Conservation (phyloP, 1,140 invertebrate genomes). For the Lysiphlebus fabarum region DNA sequence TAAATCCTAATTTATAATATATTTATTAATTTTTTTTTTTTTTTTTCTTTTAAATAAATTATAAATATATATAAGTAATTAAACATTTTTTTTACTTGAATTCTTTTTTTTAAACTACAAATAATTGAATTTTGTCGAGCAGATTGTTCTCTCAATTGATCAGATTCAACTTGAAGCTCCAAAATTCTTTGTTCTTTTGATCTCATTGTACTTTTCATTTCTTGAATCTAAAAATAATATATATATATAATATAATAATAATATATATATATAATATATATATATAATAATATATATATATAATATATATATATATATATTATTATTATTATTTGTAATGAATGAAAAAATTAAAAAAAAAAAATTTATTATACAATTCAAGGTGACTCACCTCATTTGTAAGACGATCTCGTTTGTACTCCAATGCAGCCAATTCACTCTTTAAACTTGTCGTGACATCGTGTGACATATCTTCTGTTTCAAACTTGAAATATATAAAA, state of each 20-base stretch:
- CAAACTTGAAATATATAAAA: conserved; percentile 50
- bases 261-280: no score
- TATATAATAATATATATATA: no score
- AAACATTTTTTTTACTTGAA: conserved; percentile 55
- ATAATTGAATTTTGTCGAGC: conserved; percentile 77
- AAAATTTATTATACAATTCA: not conserved
- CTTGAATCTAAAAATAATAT: conserved; percentile 56
- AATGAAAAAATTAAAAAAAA: no score
- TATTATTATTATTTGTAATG: no score
- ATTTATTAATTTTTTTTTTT: conserved; percentile 1
- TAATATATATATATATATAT: no score
- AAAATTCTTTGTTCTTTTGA: conserved; percentile 64
- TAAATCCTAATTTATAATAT: conserved; percentile 55
- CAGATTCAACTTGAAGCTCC: conserved; percentile 67
- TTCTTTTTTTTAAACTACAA: conserved; percentile 70
- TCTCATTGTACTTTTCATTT: conserved; percentile 65
- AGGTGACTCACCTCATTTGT: conserved; percentile 50
- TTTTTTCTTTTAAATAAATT: not conserved
- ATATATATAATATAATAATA: not conserved
- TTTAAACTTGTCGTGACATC: conserved; percentile 71
- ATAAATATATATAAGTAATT: not conserved
- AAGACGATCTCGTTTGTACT: conserved; percentile 78
- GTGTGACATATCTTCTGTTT: conserved; percentile 52
- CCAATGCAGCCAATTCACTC: conserved; percentile 74
- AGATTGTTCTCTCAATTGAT: conserved; percentile 73